Percentiles rank a stretch among this genome's conserved stretches.
Evolutionary conservation across 35 echinoderm and acorn worm species (phyloP).

Genomic region (Holothuria glaberrima): DNA sequence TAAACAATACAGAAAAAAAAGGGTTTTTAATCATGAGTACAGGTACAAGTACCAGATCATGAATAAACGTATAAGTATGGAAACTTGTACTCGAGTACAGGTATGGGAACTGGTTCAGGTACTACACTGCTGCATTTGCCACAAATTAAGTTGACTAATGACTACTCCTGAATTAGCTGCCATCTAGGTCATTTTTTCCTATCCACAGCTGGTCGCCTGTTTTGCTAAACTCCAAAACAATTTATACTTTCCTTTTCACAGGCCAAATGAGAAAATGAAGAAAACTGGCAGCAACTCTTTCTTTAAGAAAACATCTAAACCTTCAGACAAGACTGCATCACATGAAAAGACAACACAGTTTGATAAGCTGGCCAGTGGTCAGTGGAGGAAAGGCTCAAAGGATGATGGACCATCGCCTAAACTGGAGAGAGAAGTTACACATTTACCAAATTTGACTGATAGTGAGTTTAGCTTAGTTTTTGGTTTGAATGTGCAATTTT

Average conservation of each 20-base stretch:
- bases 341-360: constrained; percentile 87
- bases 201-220: too few relatives aligned
- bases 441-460: constrained; percentile 88
- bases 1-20: too few relatives aligned
- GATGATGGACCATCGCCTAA: constrained; percentile 70
- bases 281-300: constrained; percentile 85
- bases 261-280: constrained; percentile 86
- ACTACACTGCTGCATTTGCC: too few relatives aligned
- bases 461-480: neutral
- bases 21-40: too few relatives aligned
- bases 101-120: too few relatives aligned
- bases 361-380: constrained; percentile 70
- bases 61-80: too few relatives aligned
- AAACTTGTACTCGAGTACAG: too few relatives aligned
- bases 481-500: neutral
- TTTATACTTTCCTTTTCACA: constrained; percentile 25
- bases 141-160: too few relatives aligned
- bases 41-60: too few relatives aligned
- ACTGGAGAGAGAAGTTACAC: constrained; percentile 72
- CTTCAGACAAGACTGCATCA: constrained; percentile 68
- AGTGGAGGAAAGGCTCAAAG: constrained; percentile 73
- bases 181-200: too few relatives aligned
- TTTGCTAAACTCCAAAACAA: too few relatives aligned
- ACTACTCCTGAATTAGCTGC: too few relatives aligned
- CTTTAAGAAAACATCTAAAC: constrained; percentile 78